Evolutionary conservation across 2,888 invertebrate genomes (phyloP).

Genomic region (Crepidodera aurea): DNA sequence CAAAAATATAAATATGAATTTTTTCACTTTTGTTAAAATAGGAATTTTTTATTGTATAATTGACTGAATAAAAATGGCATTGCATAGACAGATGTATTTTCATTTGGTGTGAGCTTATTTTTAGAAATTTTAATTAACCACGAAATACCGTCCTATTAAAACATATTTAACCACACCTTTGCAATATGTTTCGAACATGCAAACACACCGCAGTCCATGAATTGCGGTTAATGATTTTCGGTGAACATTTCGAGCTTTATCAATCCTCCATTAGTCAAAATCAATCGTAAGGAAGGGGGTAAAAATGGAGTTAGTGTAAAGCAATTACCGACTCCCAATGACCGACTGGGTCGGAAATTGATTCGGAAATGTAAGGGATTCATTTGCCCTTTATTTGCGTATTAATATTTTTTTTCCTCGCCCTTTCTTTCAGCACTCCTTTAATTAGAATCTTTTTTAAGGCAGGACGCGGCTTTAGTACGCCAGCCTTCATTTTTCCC

Average conservation of each 20-base stretch:
- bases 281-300: constrained; percentile 47
- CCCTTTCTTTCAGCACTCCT: constrained; percentile 31
- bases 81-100: too few species aligned
- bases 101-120: too few species aligned
- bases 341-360: constrained; percentile 58
- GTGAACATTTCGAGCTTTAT: constrained; percentile 38
- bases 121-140: too few species aligned
- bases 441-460: constrained; percentile 38
- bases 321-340: constrained; percentile 47
- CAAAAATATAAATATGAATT: too few species aligned
- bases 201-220: constrained; percentile 21
- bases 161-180: background rate
- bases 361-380: constrained; percentile 56
- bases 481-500: constrained; percentile 24
- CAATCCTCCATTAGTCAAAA: constrained; percentile 46
- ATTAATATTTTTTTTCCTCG: constrained; percentile 49
- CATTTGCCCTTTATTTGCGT: constrained; percentile 58
- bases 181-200: background rate
- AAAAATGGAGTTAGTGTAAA: constrained; percentile 46
- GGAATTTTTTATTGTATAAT: too few species aligned
- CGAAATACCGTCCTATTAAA: background rate
- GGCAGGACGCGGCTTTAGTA: constrained; percentile 27
- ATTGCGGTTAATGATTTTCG: constrained; percentile 36
- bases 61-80: too few species aligned
- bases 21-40: too few species aligned